phyloP scores from a whole-genome alignment of 1,140 invertebrate genomes.

The Neoseiulus cucumeris region DNA sequence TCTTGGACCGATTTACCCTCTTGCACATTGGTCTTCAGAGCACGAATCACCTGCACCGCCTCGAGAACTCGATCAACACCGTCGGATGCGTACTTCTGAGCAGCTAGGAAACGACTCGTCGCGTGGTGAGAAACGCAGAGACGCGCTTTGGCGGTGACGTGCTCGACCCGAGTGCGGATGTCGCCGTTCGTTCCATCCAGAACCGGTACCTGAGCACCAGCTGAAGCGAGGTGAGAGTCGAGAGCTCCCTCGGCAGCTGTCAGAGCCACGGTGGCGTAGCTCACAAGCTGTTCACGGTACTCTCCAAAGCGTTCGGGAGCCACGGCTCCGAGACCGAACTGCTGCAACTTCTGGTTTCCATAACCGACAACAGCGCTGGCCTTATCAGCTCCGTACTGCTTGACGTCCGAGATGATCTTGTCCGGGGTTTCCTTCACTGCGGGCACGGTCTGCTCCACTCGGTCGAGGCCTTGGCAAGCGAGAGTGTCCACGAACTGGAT shows the following conservation, averaged over 20 bases:
- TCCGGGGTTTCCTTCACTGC: constrained; percentile 14
- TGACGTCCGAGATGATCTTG: constrained; percentile 11
- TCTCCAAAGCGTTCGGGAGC: neutral
- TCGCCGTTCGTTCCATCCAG: neutral
- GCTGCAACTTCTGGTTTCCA: neutral
- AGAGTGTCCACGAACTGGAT: constrained; percentile 13
- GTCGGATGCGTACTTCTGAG: neutral
- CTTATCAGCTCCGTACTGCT: constrained; percentile 13
- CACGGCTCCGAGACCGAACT: neutral
- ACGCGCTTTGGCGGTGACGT: neutral
- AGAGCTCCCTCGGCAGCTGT: neutral
- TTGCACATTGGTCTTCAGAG: constrained; percentile 4
- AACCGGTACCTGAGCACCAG: neutral
- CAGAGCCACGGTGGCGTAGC: neutral
- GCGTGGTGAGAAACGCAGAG: neutral
- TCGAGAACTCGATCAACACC: neutral
- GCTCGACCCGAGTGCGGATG: neutral
- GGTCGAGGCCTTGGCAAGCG: constrained; percentile 15
- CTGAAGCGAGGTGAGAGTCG: neutral
- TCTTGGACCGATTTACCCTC: neutral
- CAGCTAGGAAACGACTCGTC: neutral
- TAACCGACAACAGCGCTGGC: constrained; percentile 13
- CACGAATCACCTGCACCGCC: neutral
- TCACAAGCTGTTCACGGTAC: neutral
- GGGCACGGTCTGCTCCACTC: constrained; percentile 13